Evolutionary conservation across 2,888 invertebrate genomes (phyloP), one percentile per base, ranked within the genome.

Genomic region (Tetramorium bicarinatum): DNA sequence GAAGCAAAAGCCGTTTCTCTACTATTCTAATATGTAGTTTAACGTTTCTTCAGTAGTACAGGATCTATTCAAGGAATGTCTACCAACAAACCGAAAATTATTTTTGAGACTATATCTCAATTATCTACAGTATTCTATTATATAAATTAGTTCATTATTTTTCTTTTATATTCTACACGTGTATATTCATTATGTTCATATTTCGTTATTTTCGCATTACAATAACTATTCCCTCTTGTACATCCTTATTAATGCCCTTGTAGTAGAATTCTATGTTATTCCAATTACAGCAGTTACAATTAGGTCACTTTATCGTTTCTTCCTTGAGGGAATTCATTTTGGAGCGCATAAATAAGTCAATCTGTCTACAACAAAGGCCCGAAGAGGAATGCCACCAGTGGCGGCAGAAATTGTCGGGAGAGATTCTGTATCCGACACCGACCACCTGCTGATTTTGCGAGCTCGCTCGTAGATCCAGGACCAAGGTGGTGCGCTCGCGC

Each of bases 401-500:
- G 15, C 47, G 34, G 62, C 13, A 54, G 29, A 34, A 52, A 41
- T 56, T 11, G 9, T 47, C 29, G 18, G 25, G 9, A 8, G n/a
- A 15, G 29, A 25, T 0, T 41, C 15, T 67, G 18, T 0, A 25
- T 0, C 44, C 52, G 62, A 61, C 25, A 82, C 61, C 47, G 61
- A 85, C 76, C 76, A 86, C 80, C 83, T 76, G 74, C 56, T 86
- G 89, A 9, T 75, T 86, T 66, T 91, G 92, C 2, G 92, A 91
- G 29, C 91, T 92, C 21, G 79, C 89, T 66, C 94, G 88, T 18
- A 95, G 91, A 83, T 95, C 95, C 9, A 95, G 89, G 13, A 95
- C 93, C 7, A 95, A 91, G 29, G 94, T 94, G 2, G 95, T 93
- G 6, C 95, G 92, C 85, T 95, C 95, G 34, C 93, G 92, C 7